Conservation (phyloP, 1,140 invertebrate species). For the Zophobas atratus region DNA sequence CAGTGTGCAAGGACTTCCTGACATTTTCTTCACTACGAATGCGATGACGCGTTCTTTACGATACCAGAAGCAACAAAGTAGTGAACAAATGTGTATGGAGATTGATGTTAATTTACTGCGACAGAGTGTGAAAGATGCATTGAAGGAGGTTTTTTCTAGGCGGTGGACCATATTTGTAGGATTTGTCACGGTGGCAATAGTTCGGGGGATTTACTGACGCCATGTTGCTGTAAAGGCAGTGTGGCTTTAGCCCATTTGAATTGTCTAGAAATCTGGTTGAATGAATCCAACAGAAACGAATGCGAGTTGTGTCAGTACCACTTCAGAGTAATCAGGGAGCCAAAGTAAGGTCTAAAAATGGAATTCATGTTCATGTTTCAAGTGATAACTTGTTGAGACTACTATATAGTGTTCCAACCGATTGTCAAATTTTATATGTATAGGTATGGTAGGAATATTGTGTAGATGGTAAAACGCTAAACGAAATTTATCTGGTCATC, state of each 20-base stretch:
- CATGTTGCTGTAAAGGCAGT: constrained; percentile 70
- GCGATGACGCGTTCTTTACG: constrained; percentile 1
- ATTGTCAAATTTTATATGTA: too few species aligned
- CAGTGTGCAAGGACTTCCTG: constrained; percentile 1
- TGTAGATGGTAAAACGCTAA: too few species aligned
- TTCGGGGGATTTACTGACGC: constrained; percentile 63
- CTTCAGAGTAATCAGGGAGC: constrained; percentile 68
- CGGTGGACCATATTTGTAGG: constrained; percentile 58
- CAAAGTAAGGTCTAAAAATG: constrained; percentile 57
- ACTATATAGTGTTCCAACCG: too few species aligned
- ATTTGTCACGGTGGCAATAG: constrained; percentile 67
- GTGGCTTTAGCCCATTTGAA: constrained; percentile 78
- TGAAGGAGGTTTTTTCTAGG: constrained; percentile 4
- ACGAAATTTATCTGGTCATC: too few species aligned
- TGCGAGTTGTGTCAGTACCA: constrained; percentile 77
- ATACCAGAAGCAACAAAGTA: neutral
- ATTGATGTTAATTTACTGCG: neutral
- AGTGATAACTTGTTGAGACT: too few species aligned
- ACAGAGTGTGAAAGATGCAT: neutral
- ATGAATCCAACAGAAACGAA: constrained; percentile 72
- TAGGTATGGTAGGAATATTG: too few species aligned
- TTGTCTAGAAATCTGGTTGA: constrained; percentile 82
- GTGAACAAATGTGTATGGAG: constrained; percentile 10
- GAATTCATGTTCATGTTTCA: neutral
- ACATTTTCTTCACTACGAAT: neutral